phyloP scores from a whole-genome alignment of 2,797 vertebrate species.

The Ceryle rudis region DNA sequence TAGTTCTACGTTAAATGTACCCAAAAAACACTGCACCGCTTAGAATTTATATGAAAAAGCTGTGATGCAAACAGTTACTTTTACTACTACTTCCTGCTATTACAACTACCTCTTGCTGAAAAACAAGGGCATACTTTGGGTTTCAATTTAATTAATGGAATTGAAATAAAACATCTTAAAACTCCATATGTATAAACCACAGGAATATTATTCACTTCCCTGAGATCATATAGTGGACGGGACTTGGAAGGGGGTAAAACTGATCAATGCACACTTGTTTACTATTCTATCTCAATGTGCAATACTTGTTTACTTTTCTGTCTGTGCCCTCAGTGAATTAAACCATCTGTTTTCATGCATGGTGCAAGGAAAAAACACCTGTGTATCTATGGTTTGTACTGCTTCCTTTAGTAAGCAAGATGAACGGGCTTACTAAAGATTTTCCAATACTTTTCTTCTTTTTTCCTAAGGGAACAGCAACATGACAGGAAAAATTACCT shows the following conservation, averaged over 20 bases:
- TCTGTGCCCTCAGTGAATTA: not conserved
- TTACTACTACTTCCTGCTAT: not conserved
- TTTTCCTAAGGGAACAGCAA: not conserved
- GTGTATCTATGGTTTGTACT: not conserved
- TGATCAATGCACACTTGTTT: not conserved
- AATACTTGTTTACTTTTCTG: not conserved
- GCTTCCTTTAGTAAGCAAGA: not conserved
- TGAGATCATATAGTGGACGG: not conserved
- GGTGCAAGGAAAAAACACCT: not conserved
- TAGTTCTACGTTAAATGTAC: not conserved
- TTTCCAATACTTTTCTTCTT: not conserved
- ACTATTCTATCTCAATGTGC: not conserved
- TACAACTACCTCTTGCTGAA: not conserved
- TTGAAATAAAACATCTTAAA: not conserved
- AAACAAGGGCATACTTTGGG: not conserved
- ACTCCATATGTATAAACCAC: not conserved
- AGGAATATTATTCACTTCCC: not conserved
- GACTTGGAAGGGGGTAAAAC: not conserved
- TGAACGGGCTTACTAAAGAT: not conserved
- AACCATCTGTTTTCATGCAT: not conserved
- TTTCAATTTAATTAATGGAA: not conserved
- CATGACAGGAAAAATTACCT: not conserved
- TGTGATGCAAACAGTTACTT: not conserved
- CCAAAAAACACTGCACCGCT: accelerated
- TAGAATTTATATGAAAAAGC: not conserved